Evolutionary conservation across 2,888 invertebrate genomes (phyloP), one percentile per base, ranked within the genome.

Genomic region (Portevinia maculata): DNA sequence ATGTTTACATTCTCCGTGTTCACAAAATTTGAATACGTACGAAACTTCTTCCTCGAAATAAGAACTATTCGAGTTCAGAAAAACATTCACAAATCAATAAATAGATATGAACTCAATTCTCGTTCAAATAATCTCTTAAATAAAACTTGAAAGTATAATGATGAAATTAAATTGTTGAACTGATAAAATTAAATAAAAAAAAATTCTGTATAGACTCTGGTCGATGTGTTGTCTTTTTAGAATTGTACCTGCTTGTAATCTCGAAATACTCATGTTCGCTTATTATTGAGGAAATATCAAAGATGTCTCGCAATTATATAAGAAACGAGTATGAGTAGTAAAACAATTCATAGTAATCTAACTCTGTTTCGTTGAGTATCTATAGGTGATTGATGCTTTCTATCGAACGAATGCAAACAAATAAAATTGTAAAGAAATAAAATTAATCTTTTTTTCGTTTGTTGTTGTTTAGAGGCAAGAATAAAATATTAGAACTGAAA

Each of bases 331-430:
- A 24, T 5, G 24, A 24, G 24, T 24, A 73, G 52, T 52, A 78
- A 67, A 79, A 55, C 74, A 74, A 79, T 74, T 74, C 48, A 44
- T 62, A 24, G 57, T 75, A 79, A 79, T 79, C 76, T 83, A 76
- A 76, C 59, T 76, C 48, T 76, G 46, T 55, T 64, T 28, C 55
- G 6, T 15, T 13, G 34, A 67, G 57, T 81, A 69, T 79, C 75
- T 69, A 71, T 71, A 48, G 65, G 76, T 81, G 81, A 83, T 83
- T 83, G 81, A 83, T 83, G 81, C 81, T 83, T 71, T 71, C 24
- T 24, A 24, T 2, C 64, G 39, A 60, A 71, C 55, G 53, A 78
- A 83, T 44, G 70, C 78, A 76, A 83, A 83, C 78, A 83, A 83
- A 65, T 83, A 78, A 55, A 65, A 76, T 83, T 53, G 64, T 83